phyloP scores from a whole-genome alignment of 2,113 vertebrate genomes.

The Triplophysa siluroides region DNA sequence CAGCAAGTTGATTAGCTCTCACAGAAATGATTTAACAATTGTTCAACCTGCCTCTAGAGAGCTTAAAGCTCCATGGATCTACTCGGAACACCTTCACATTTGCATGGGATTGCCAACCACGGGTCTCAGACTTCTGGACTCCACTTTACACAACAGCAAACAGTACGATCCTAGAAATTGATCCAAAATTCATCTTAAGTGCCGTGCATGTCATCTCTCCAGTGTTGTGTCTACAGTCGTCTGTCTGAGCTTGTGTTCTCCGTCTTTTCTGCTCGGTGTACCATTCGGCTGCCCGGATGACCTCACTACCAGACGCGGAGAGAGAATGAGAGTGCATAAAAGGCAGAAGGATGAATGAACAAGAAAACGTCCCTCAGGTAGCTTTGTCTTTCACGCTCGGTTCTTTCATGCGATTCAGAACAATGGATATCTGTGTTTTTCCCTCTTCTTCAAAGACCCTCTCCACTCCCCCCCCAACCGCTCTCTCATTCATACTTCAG shows the following conservation, averaged over 20 bases:
- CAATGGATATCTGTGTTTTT: constrained; percentile 48
- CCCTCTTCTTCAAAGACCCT: constrained; percentile 33
- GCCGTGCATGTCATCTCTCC: background rate
- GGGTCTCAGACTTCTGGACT: background rate
- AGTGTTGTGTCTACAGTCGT: background rate
- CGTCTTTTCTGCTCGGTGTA: background rate
- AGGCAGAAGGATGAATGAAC: constrained; percentile 18
- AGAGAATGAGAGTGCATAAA: constrained; percentile 18
- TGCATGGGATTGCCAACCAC: too few species aligned
- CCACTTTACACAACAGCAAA: background rate
- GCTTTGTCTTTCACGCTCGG: constrained; percentile 49
- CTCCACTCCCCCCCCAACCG: constrained; percentile 10
- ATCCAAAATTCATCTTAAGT: background rate
- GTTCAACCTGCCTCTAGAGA: too few species aligned
- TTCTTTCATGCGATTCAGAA: constrained; percentile 41
- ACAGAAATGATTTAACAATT: too few species aligned
- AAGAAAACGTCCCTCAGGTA: constrained; percentile 62
- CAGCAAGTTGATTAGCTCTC: too few species aligned
- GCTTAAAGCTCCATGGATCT: too few species aligned
- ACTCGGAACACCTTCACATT: too few species aligned
- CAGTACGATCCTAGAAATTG: background rate
- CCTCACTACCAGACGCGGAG: constrained; percentile 32
- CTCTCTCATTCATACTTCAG: constrained; percentile 21
- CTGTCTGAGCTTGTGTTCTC: background rate
- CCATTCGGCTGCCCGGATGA: constrained; percentile 1